phyloP scores from a whole-genome alignment of 2,888 invertebrate species.

The Hirtodrosophila confusa region DNA sequence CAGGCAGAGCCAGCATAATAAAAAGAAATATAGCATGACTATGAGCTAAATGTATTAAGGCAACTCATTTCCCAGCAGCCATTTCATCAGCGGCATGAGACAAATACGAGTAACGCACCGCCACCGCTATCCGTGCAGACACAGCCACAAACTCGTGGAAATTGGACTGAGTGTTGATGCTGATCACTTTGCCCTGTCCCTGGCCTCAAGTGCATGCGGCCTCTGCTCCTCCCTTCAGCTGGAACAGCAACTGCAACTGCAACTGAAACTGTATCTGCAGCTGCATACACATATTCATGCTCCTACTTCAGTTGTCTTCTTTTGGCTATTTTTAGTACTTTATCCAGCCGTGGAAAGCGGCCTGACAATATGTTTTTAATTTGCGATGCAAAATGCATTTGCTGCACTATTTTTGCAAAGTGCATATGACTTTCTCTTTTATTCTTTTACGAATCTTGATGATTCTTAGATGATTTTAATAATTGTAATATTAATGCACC shows the following conservation, averaged over 20 bases:
- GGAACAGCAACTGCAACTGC: conserved; percentile 19
- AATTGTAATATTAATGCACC: conserved; percentile 5
- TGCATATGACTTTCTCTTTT: conserved; percentile 17
- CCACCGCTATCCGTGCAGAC: conserved; percentile 7
- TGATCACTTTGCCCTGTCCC: conserved; percentile 64
- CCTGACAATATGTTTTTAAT: conserved; percentile 84
- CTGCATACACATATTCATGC: conserved; percentile 2
- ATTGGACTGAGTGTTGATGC: conserved; percentile 53
- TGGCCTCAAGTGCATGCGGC: conserved; percentile 54
- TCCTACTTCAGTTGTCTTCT: conserved; percentile 27
- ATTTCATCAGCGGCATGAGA: conserved; percentile 55
- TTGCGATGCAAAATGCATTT: conserved; percentile 74
- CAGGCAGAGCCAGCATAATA: conserved; percentile 33
- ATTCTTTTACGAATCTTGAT: background rate
- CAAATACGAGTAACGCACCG: conserved; percentile 55
- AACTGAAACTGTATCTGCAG: conserved; percentile 17
- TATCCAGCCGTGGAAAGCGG: conserved; percentile 52
- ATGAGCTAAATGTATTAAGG: conserved; percentile 75
- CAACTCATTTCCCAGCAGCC: conserved; percentile 68
- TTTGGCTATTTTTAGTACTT: conserved; percentile 65
- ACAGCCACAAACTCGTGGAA: conserved; percentile 31
- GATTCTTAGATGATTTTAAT: background rate
- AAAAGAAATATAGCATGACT: conserved; percentile 49
- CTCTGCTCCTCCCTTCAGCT: conserved; percentile 13
- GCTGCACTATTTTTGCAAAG: conserved; percentile 43